Percentiles rank a stretch among this genome's conserved stretches.
phyloP scores from a whole-genome alignment of 2,888 invertebrate species.

The Coenonympha glycerion region DNA sequence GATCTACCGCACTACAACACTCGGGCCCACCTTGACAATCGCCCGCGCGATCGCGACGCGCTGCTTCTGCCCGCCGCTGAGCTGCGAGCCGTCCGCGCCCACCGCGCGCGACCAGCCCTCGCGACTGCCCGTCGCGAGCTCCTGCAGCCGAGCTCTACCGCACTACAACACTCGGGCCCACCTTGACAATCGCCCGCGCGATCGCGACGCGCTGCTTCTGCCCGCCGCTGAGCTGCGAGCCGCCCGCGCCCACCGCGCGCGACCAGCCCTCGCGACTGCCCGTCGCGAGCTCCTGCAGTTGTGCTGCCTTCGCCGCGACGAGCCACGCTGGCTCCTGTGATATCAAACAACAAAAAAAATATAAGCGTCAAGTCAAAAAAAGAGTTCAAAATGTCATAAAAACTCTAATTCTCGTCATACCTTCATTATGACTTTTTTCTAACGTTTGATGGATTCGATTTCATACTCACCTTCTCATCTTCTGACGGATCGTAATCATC shows the following conservation, averaged over 20 bases:
- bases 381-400: too few species aligned
- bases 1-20: too few species aligned
- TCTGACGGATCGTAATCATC: slow-evolving; percentile 42
- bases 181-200: slow-evolving; percentile 92
- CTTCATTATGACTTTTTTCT: background rate
- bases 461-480: slow-evolving; percentile 36
- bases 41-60: slow-evolving; percentile 95
- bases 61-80: slow-evolving; percentile 96
- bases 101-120: too few species aligned
- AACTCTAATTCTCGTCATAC: too few species aligned
- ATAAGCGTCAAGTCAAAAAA: too few species aligned
- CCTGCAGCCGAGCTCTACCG: too few species aligned
- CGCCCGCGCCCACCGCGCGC: slow-evolving; percentile 92
- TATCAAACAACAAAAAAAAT: background rate
- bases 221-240: slow-evolving; percentile 92
- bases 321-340: slow-evolving; percentile 57
- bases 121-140: too few species aligned
- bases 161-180: too few species aligned
- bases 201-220: slow-evolving; percentile 96
- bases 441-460: background rate
- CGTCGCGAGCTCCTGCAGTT: slow-evolving; percentile 87
- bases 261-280: slow-evolving; percentile 81
- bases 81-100: slow-evolving; percentile 89
- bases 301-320: slow-evolving; percentile 85
- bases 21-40: slow-evolving; percentile 87